A percentile compares a stretch with the other conserved stretches of the same genome.
Evolutionary conservation across 92 coral and sea anemone genomes (phyloP).

Genomic region (Phymanthus crucifer): DNA sequence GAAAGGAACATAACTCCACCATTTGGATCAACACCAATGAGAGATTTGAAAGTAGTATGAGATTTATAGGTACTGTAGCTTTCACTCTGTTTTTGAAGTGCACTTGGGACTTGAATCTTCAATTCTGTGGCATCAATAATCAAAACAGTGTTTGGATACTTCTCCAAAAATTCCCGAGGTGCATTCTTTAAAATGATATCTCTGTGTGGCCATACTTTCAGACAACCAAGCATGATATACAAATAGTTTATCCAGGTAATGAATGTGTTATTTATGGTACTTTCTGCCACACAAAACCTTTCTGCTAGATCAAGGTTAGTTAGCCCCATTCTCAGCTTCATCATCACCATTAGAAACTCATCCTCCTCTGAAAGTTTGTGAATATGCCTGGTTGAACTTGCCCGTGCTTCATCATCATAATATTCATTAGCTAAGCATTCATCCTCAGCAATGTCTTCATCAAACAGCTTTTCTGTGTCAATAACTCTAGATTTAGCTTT

Average conservation of each 20-base stretch:
- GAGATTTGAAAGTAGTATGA: conserved; percentile 33
- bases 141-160: conserved; percentile 46
- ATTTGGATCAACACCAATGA: conserved; percentile 53
- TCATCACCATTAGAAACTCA: conserved; percentile 51
- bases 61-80: conserved; percentile 58
- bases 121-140: conserved; percentile 76
- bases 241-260: conserved; percentile 61
- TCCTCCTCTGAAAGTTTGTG: conserved; percentile 53
- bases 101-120: conserved; percentile 59
- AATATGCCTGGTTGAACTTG: conserved; percentile 11
- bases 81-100: conserved; percentile 66
- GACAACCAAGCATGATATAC: conserved; percentile 41
- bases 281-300: conserved; percentile 57
- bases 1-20: conserved; percentile 43
- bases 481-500: conserved; percentile 26
- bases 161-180: conserved; percentile 49
- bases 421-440: conserved; percentile 2
- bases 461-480: conserved; percentile 46
- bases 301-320: conserved; percentile 46
- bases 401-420: conserved; percentile 19
- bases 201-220: conserved; percentile 67
- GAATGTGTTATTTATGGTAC: conserved; percentile 38
- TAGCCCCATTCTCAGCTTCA: conserved; percentile 53
- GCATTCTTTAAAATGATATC: conserved; percentile 47
- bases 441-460: conserved; percentile 3